A percentile compares a stretch with the other conserved stretches of the same genome.
These are phyloP conservation scores for Eretmochelys imbricata DNA, from an alignment of 2,113 vertebrate species.

Conservation along the genomic window DNA sequence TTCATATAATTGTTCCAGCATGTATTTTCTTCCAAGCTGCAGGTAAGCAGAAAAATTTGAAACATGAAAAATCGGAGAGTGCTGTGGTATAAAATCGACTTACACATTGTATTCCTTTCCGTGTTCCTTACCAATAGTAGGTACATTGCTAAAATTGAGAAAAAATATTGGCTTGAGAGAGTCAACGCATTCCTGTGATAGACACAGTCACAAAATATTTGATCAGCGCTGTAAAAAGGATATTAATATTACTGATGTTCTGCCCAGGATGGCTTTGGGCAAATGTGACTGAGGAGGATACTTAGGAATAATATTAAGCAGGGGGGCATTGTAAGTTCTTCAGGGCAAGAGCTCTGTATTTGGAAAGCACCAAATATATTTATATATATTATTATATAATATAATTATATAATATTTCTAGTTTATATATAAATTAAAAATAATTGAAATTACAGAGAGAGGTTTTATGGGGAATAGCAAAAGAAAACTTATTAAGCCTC, in stretches of 20 bases:
- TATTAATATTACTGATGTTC: slow-evolving; percentile 36
- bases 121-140: slow-evolving; percentile 74
- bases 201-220: slow-evolving; percentile 72
- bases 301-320: slow-evolving; percentile 27
- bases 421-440: neutral
- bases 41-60: slow-evolving; percentile 82
- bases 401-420: neutral
- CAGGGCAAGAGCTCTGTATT: neutral
- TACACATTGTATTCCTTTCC: slow-evolving; percentile 78
- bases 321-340: neutral
- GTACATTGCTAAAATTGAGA: slow-evolving; percentile 73
- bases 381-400: too few relatives aligned
- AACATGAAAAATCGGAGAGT: slow-evolving; percentile 82
- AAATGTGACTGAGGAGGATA: slow-evolving; percentile 55
- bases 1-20: slow-evolving; percentile 83
- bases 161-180: slow-evolving; percentile 75
- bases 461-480: neutral
- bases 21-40: slow-evolving; percentile 80
- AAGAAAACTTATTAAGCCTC: neutral
- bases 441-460: neutral
- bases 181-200: slow-evolving; percentile 59
- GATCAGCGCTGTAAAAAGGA: slow-evolving; percentile 63
- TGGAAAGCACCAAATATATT: slow-evolving; percentile 51
- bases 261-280: slow-evolving; percentile 40
- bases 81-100: slow-evolving; percentile 77